Percentiles rank a stretch among this genome's conserved stretches.
These are phyloP conservation scores for Lottia gigantea DNA, from an alignment of 2,888 invertebrate species.

Conservation along the genomic window DNA sequence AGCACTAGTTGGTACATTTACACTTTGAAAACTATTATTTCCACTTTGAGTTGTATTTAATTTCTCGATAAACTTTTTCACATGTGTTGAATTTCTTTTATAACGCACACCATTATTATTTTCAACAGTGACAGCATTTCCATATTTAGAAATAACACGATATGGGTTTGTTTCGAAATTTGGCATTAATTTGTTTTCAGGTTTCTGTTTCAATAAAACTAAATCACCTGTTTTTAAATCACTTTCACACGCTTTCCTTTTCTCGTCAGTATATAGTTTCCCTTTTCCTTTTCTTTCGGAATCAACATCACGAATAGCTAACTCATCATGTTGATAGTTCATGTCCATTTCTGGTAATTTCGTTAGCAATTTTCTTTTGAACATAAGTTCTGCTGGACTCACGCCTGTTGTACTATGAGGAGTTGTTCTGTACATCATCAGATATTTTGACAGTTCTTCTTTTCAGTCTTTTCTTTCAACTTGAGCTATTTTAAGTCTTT, in stretches of 20 bases:
- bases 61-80: constrained; percentile 2
- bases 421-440: constrained; percentile 25
- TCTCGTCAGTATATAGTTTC: constrained; percentile 17
- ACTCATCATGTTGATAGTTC: not conserved
- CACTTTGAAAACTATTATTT: not conserved
- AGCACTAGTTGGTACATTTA: not conserved
- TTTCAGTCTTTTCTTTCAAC: constrained; percentile 21
- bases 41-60: not conserved
- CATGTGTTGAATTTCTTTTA: not conserved
- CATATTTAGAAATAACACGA: not conserved
- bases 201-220: constrained; percentile 14
- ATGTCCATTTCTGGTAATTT: constrained; percentile 21
- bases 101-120: not conserved
- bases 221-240: constrained; percentile 13
- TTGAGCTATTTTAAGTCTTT: constrained; percentile 25
- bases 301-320: constrained; percentile 19
- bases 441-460: constrained; percentile 21
- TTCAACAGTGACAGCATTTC: not conserved
- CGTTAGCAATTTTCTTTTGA: constrained; percentile 19
- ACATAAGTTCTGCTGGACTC: constrained; percentile 26
- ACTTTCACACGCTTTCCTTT: constrained; percentile 15
- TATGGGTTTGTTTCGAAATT: not conserved
- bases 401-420: constrained; percentile 30
- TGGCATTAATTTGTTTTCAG: not conserved
- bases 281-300: constrained; percentile 15